Evolutionary conservation across 1,140 invertebrate species (phyloP).

Genomic region (Theocolax elegans): DNA sequence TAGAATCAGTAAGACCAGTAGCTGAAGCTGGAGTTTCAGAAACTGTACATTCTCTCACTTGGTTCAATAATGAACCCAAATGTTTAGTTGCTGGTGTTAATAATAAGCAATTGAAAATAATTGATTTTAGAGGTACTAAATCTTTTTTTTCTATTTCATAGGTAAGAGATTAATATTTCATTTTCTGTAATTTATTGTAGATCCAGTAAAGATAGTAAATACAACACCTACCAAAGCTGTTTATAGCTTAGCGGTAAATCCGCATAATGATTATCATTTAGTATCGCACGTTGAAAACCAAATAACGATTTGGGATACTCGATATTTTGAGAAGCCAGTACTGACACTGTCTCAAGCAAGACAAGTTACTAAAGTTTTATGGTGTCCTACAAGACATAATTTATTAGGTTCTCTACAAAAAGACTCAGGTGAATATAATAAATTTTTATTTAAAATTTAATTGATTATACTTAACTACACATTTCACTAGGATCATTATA

Average conservation of each 20-base stretch:
- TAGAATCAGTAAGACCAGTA: constrained; percentile 68
- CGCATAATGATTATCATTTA: constrained; percentile 79
- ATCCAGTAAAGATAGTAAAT: constrained; percentile 77
- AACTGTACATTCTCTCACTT: constrained; percentile 84
- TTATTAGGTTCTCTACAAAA: constrained; percentile 80
- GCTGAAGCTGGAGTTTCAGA: constrained; percentile 82
- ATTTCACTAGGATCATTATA: constrained; percentile 67
- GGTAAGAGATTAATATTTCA: neutral
- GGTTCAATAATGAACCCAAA: constrained; percentile 81
- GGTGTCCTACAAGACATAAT: constrained; percentile 90
- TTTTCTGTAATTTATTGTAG: constrained; percentile 62
- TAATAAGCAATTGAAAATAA: constrained; percentile 89
- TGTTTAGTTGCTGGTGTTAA: constrained; percentile 88
- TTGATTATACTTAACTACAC: neutral
- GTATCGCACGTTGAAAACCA: constrained; percentile 86
- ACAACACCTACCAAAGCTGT: constrained; percentile 85
- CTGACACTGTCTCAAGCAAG: constrained; percentile 77
- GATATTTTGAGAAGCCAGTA: constrained; percentile 88
- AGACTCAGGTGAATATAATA: constrained; percentile 67
- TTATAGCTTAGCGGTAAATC: constrained; percentile 82
- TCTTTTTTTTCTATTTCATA: neutral
- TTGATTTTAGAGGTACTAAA: constrained; percentile 86
- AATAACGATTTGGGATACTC: constrained; percentile 87
- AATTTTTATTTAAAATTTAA: constrained; percentile 5
- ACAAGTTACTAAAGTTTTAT: constrained; percentile 80